These are phyloP conservation scores for Amphipoea lucens DNA, from an alignment of 2,888 invertebrate genomes.

Conservation along the genomic window DNA sequence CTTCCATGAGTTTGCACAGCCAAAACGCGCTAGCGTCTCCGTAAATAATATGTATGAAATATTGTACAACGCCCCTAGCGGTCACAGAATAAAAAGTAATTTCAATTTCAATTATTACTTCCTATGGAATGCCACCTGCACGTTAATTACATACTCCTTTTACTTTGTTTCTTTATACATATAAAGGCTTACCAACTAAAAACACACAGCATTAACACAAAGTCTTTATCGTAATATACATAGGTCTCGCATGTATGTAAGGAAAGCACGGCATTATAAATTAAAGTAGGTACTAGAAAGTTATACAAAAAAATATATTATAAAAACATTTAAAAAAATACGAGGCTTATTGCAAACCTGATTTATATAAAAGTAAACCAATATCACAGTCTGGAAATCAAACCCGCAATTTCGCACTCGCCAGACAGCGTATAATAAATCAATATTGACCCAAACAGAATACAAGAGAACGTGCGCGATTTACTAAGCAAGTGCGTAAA, in stretches of 20 bases:
- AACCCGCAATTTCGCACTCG: slow-evolving; percentile 19
- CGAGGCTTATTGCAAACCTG: neutral
- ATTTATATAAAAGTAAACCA: slow-evolving; percentile 4
- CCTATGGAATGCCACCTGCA: neutral
- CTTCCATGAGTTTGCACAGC: too few relatives aligned
- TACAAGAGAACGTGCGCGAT: slow-evolving; percentile 68
- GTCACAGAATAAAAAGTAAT: too few relatives aligned
- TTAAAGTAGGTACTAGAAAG: neutral
- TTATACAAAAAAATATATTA: too few relatives aligned
- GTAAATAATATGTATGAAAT: too few relatives aligned
- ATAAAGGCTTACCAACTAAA: too few relatives aligned
- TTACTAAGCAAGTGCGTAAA: slow-evolving; percentile 66
- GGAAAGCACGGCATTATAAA: neutral
- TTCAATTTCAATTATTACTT: neutral
- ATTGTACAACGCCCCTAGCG: too few relatives aligned
- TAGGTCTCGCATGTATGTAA: too few relatives aligned
- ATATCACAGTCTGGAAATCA: slow-evolving; percentile 18
- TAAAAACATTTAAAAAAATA: neutral
- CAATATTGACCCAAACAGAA: slow-evolving; percentile 64
- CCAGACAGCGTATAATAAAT: slow-evolving; percentile 56
- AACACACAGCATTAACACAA: too few relatives aligned
- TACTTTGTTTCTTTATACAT: neutral
- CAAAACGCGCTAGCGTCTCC: too few relatives aligned
- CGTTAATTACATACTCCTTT: neutral
- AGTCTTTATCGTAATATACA: too few relatives aligned